phyloP scores from a whole-genome alignment of 2,113 vertebrate genomes.

The crab-eating macaque (Macaca fascicularis) region T2T-MFA8v1.1 NC_088388.1:20512501-20513000 shows the following conservation, averaged over 20 bases:
- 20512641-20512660: not conserved
- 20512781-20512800: not conserved
- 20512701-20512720: no score
- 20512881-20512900: not conserved
- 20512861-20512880: not conserved
- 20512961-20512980: not conserved
- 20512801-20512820: not conserved
- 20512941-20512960: not conserved
- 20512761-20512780: not conserved
- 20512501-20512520: fast-evolving
- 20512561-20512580: no score
- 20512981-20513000: not conserved
- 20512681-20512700: not conserved
- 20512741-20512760: not conserved
- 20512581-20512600: not conserved
- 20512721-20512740: not conserved
- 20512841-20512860: fast-evolving
- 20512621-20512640: no score
- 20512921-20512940: not conserved
- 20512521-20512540: not conserved
- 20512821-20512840: not conserved
- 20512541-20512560: not conserved
- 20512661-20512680: not conserved
- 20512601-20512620: not conserved
- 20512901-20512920: not conserved